A percentile compares a stretch with the other conserved stretches of the same genome.
Conservation (phyloP, 2,797 vertebrate species). For the Silurus aristotelis region DNA sequence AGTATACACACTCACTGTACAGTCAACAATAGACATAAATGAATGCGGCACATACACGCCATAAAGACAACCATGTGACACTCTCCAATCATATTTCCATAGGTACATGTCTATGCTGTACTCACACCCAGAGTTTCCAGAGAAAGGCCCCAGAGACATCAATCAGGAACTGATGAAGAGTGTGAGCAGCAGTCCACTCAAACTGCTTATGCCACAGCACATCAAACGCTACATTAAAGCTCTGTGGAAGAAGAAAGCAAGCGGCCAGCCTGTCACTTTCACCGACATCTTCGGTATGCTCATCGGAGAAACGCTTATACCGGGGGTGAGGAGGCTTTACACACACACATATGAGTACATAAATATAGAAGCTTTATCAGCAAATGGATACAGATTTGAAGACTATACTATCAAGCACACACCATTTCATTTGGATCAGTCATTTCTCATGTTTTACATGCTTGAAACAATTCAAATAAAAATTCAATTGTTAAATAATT, state of each 20-base stretch:
- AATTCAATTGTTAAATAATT: neutral
- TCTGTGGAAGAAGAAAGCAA: slow-evolving; percentile 93
- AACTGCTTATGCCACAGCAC: slow-evolving; percentile 90
- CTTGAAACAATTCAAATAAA: neutral
- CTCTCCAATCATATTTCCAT: neutral
- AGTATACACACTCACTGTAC: neutral
- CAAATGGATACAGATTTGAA: too few relatives aligned
- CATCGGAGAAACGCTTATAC: slow-evolving; percentile 95
- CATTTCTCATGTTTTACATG: neutral
- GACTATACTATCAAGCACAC: neutral
- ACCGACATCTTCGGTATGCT: slow-evolving; percentile 98
- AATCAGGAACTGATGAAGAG: slow-evolving; percentile 89
- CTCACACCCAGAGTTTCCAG: slow-evolving; percentile 91
- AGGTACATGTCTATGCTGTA: slow-evolving; percentile 97
- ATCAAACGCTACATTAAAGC: slow-evolving; percentile 92
- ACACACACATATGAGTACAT: neutral
- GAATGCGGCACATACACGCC: too few relatives aligned
- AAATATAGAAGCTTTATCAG: neutral
- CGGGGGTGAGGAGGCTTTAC: slow-evolving; percentile 76
- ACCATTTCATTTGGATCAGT: neutral
- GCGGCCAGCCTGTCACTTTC: slow-evolving; percentile 95
- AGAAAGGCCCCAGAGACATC: slow-evolving; percentile 89
- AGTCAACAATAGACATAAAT: neutral
- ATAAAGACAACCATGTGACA: neutral
- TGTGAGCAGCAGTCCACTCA: slow-evolving; percentile 90